Base-by-base conservation (phyloP, 64 coral and sea anemone genomes). In the Orbicella faveolata region DNA sequence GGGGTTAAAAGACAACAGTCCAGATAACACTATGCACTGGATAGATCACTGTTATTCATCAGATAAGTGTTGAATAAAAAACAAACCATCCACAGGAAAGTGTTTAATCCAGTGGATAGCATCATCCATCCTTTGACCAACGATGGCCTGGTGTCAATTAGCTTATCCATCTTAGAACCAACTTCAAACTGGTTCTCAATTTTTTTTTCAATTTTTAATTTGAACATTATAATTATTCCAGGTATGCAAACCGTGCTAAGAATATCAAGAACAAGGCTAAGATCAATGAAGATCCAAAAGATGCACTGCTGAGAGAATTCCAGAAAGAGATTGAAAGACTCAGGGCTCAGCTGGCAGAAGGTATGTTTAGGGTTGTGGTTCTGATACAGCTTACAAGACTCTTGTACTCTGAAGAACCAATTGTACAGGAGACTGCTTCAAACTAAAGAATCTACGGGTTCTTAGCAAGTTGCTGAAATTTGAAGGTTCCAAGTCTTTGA, bases 271-370 rank as follows among this genome's bases (percentile, higher is more conserved):
- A 98, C 94, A 95, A 98, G 66, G 96, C 93, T 11, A 98, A 90
- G 84, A 98, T 98, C 25, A 98, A 98, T 93, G 96, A 98, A 91
- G 96, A 98, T 86, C 96, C 93, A n/a, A 98, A 98, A 55, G 96
- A 98, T 95, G 96, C 96, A 36, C 76, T 98, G 85, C 80, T 98
- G 35, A 95, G 96, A 92, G 96, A 98, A 44, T 98, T 98, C 54
- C 96, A 98, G 51, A 98, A 98, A 64, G 93, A 98, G 81, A 95
- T 98, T 91, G 96, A 98, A 66, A 98, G 88, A 90, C 94, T 98
- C 3, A 95, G 81, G 85, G 73, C 94, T 19, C 93, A 93, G 57
- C 79, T 98, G 52, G 90, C 84, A 78, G 96, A 91, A 90, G 79
- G 89, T 83, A 84, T 74, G 51, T 36, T 89, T 81, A 61, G 16